A percentile compares a stretch with the other conserved stretches of the same genome.
Conservation (phyloP, 2,888 invertebrate species). For the Conchocele bisecta region DNA sequence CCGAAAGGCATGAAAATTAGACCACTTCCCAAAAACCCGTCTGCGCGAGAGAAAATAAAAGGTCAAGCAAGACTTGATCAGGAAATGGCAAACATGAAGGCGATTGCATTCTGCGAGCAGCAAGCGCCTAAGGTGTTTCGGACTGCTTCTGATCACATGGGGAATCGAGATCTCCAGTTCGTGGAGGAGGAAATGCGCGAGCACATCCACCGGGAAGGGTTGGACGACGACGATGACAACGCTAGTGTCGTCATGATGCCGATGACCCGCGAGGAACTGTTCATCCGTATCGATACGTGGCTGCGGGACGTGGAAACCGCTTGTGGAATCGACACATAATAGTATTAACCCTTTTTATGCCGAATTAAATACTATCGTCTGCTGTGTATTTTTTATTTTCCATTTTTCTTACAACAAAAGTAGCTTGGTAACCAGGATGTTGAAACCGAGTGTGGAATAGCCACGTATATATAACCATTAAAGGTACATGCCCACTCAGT, state of each 20-base stretch:
- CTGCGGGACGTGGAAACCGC: slow-evolving; percentile 62
- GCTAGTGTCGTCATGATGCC: slow-evolving; percentile 60
- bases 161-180: slow-evolving; percentile 68
- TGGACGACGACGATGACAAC: slow-evolving; percentile 47
- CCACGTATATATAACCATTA: too few species aligned
- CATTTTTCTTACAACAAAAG: too few species aligned
- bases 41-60: slow-evolving; percentile 69
- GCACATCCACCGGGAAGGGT: slow-evolving; percentile 56
- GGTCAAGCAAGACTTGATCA: slow-evolving; percentile 71
- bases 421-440: too few species aligned
- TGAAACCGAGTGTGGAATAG: too few species aligned
- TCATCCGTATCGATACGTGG: slow-evolving; percentile 66
- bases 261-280: slow-evolving; percentile 67
- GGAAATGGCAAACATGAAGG: slow-evolving; percentile 73
- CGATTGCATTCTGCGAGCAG: slow-evolving; percentile 72
- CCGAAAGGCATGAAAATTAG: slow-evolving; percentile 56
- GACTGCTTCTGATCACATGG: slow-evolving; percentile 69
- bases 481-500: too few species aligned
- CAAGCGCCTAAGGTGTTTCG: slow-evolving; percentile 66
- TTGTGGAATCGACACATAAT: too few species aligned
- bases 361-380: too few species aligned
- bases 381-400: too few species aligned
- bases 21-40: slow-evolving; percentile 65
- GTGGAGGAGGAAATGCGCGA: slow-evolving; percentile 69
- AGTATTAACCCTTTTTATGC: too few species aligned